Evolutionary conservation across 2,113 vertebrate genomes (phyloP).

Genomic region (Lampris megalopsis): DNA sequence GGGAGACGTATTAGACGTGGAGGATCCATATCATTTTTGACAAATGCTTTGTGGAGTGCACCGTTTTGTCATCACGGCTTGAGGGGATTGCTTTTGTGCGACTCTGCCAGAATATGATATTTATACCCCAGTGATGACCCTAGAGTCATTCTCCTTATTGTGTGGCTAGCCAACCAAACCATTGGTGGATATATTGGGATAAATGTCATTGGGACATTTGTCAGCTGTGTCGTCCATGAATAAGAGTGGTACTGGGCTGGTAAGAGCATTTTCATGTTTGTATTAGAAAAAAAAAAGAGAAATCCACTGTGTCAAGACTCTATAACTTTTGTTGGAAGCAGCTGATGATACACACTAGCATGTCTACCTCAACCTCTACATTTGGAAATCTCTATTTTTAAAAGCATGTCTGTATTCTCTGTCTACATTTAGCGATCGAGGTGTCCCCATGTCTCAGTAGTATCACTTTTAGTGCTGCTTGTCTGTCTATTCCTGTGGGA

Average conservation of each 20-base stretch:
- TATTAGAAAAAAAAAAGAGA: not conserved
- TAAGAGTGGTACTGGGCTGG: not conserved
- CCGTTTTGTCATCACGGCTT: not conserved
- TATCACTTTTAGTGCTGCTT: no score
- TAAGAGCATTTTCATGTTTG: conserved; percentile 1
- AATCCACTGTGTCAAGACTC: not conserved
- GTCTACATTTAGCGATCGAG: no score
- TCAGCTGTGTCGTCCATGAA: conserved; percentile 7
- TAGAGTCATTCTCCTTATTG: not conserved
- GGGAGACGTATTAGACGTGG: conserved; percentile 27
- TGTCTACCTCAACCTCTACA: no score
- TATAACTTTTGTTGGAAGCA: not conserved
- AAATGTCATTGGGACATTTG: not conserved
- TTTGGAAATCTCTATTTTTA: no score
- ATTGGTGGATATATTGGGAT: not conserved
- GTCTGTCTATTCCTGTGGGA: no score
- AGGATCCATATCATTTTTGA: not conserved
- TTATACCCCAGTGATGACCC: not conserved
- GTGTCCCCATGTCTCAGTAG: no score
- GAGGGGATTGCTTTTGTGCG: not conserved
- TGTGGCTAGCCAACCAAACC: not conserved
- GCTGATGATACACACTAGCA: no score
- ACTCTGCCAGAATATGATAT: not conserved
- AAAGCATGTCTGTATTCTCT: no score
- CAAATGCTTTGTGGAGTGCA: not conserved